Base-by-base conservation (phyloP, 2,888 invertebrate genomes). In the Stenchaetothrips biformis region DNA sequence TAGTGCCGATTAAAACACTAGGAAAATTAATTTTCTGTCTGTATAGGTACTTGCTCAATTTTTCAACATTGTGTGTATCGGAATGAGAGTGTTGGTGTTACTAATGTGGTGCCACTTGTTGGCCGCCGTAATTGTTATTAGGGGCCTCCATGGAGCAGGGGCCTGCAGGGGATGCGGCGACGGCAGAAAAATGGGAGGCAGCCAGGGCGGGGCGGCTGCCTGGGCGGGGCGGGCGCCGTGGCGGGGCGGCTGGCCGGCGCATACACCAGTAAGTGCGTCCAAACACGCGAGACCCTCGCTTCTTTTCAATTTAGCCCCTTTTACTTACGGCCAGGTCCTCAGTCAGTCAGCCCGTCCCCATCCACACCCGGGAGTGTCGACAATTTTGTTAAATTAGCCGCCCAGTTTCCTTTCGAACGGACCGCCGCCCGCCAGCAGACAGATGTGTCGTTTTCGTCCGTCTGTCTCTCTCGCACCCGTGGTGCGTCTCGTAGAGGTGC, bases 51-150 rank as follows among this genome's bases (percentile, higher is more conserved):
- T 74, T 74, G 67, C 67, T 74, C 67, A 74, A 74, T 74, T 74
- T 74, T 74, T 74, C 67, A 74, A 74, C 67, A 74, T 74, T 74
- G 67, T 25, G 53, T 25, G 67, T 25, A 37, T 37, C 37, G 37
- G 37, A 37, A 37, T 4, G 18, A 59, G 25, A 7, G 67, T 25
- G 67, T 74, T 74, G 67, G 67, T 74, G 67, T 74, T 74, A 74
- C 67, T 74, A 74, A 74, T 74, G 67, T 74, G 67, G 67, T 74
- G 67, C 67, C 67, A 74, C 67, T 74, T 74, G 67, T 74, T 74
- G 11, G 13, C 59, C 59, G 59, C 13, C 59, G 67, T 74, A 74
- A 74, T 74, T 74, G 67, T 74, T 74, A 74, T 74, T 74, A 11
- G 4, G 25, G 67, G 53, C 53, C 16, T 53, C 11, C 11, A 13